Base-by-base conservation (phyloP, 2,888 invertebrate species). In the Glaucopsyche alexis region DNA sequence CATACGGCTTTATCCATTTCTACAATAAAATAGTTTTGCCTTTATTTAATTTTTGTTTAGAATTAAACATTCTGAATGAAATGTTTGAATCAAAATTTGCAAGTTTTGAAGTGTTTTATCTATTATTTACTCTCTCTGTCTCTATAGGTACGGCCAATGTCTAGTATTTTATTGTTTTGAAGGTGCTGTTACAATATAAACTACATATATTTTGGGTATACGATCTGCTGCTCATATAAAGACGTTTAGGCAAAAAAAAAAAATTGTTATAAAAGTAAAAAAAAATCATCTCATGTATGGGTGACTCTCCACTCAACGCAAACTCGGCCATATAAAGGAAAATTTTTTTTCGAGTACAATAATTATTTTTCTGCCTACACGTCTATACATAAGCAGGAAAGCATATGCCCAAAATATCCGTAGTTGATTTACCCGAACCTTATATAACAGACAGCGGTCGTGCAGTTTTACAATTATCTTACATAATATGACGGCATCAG, bases 401-500 rank as follows among this genome's bases (percentile, higher is more conserved):
- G n/a, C n/a, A n/a, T n/a, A n/a, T n/a, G n/a, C n/a, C n/a, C n/a
- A n/a, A n/a, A n/a, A n/a, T n/a, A n/a, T n/a, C n/a, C n/a, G n/a
- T n/a, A n/a, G n/a, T n/a, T n/a, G n/a, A n/a, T n/a, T n/a, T n/a
- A n/a, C n/a, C n/a, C n/a, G n/a, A n/a, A n/a, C n/a, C n/a, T n/a
- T n/a, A 13, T 60, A 13, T 13, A 38, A 16, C 29, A 38, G 29
- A 60, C 60, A 55, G 55, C 55, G 55, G 19, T 55, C 16, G 11
- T 67, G 69, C 69, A 49, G 47, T 49, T 38, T 49, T 49, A 19
- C 19, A 49, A 47, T 16, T 19, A 19, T 47, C 19, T 19, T 47
- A 16, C 45, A 45, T 49, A 29, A 47, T 49, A 19, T 47, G 69
- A 69, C 69, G 49, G 49, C 47, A 47, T 69, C 69, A 69, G 14